phyloP scores from a whole-genome alignment of 2,888 invertebrate species.

The Cataglyphis altisquamis region DNA sequence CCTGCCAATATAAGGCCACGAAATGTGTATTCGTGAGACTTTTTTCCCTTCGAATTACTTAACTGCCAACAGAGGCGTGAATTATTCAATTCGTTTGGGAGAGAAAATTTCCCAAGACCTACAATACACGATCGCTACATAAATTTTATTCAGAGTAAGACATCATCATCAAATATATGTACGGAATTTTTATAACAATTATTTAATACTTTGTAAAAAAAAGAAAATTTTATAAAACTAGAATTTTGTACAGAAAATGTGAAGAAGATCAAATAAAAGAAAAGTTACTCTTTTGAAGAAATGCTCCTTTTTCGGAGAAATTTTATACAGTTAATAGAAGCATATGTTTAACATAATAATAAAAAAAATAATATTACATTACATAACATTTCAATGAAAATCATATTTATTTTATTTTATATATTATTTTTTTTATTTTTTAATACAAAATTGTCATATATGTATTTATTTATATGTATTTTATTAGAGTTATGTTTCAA shows the following conservation, averaged over 20 bases:
- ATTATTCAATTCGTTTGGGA: conserved; percentile 8
- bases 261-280: neutral
- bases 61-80: neutral
- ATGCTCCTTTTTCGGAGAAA: neutral
- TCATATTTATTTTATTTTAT: neutral
- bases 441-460: neutral
- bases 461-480: neutral
- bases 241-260: neutral
- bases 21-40: neutral
- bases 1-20: conserved; percentile 14
- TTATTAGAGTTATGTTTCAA: neutral
- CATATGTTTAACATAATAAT: neutral
- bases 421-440: neutral
- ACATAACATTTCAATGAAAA: neutral
- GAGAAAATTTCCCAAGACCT: neutral
- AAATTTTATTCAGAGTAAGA: neutral
- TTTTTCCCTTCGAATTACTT: conserved; percentile 1
- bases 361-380: neutral
- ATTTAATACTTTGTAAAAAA: neutral
- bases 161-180: neutral
- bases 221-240: neutral
- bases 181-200: conserved; percentile 17
- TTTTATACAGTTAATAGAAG: neutral
- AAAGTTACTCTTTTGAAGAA: no score
- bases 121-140: neutral